These are phyloP conservation scores for Phoeniculus purpureus DNA, from an alignment of 2,797 vertebrate genomes.

Conservation along the genomic window DNA sequence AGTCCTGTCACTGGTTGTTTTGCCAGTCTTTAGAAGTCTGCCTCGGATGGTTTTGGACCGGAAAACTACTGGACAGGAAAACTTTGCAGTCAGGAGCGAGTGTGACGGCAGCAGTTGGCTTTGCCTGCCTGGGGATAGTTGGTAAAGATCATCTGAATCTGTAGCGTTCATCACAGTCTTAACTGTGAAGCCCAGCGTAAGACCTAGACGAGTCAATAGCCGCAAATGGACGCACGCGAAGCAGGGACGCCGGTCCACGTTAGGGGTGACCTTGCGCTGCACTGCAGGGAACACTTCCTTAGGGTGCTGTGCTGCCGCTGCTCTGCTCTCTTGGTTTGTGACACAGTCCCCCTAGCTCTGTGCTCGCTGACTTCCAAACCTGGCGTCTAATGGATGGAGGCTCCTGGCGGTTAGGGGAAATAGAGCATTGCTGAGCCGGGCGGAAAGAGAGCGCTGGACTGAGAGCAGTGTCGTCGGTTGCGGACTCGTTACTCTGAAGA, in stretches of 20 bases:
- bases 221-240: neutral
- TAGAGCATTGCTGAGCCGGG: neutral
- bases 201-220: neutral
- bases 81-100: neutral
- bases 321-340: neutral
- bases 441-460: neutral
- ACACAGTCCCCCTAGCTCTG: neutral
- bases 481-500: neutral
- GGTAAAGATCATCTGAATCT: neutral
- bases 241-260: neutral
- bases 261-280: rapidly evolving
- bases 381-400: neutral
- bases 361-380: neutral
- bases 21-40: neutral
- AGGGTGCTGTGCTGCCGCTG: neutral
- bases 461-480: neutral
- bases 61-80: neutral
- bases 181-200: neutral
- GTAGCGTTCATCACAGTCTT: neutral
- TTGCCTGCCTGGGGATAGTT: neutral
- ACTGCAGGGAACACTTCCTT: neutral
- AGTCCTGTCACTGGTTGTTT: neutral
- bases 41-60: neutral
- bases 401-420: neutral
- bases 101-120: neutral